phyloP scores from a whole-genome alignment of 2,113 vertebrate species.

The Neolamprologus ventralis region DNA sequence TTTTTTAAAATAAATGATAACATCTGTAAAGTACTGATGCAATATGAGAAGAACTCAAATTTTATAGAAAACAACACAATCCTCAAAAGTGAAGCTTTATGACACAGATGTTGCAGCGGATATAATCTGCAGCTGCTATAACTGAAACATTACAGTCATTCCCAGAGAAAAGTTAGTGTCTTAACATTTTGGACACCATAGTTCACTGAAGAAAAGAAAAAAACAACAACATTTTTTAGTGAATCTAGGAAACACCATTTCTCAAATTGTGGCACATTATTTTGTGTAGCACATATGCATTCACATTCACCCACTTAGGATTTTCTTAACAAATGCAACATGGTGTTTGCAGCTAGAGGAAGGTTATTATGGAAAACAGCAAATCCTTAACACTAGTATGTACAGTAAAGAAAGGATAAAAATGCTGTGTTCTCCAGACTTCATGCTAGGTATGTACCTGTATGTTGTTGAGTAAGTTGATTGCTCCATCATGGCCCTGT shows the following conservation, averaged over 20 bases:
- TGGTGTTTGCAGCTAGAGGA: neutral
- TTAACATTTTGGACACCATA: neutral
- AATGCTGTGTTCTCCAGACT: neutral
- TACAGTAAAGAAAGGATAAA: neutral
- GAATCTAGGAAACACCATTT: neutral
- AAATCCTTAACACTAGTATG: neutral
- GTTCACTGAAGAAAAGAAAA: neutral
- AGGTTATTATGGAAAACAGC: neutral
- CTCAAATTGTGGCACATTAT: neutral
- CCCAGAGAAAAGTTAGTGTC: neutral
- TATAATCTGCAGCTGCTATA: neutral
- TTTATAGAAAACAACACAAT: neutral
- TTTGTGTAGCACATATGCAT: neutral
- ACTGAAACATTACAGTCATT: neutral
- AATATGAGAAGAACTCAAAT: neutral
- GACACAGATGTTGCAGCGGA: neutral
- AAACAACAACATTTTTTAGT: neutral
- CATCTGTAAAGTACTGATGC: neutral
- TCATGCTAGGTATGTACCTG: conserved; percentile 32
- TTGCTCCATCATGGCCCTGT: conserved; percentile 65
- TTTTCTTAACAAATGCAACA: neutral
- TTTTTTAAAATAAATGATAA: neutral
- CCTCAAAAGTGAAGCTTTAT: neutral
- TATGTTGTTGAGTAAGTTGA: conserved; percentile 68
- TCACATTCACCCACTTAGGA: neutral